Evolutionary conservation across 2,797 vertebrate species (phyloP).

Genomic region (Microchirus variegatus): DNA sequence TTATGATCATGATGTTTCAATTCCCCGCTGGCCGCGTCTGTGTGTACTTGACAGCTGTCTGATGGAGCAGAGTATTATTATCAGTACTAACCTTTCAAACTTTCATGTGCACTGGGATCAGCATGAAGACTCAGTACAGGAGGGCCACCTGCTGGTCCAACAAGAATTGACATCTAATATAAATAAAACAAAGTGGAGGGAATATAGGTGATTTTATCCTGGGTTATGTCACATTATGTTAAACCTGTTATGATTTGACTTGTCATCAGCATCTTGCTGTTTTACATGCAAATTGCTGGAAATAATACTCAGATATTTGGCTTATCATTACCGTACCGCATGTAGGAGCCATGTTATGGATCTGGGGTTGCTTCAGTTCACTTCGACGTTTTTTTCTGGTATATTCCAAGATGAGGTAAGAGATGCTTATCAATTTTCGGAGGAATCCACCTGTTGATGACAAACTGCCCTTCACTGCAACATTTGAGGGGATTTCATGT

Average conservation of each 20-base stretch:
- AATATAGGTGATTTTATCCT: background rate
- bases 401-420: too few relatives aligned
- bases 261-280: background rate
- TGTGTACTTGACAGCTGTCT: conserved; percentile 17
- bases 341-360: too few relatives aligned
- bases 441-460: too few relatives aligned
- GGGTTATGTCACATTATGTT: background rate
- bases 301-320: too few relatives aligned
- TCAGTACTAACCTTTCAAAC: conserved; percentile 12
- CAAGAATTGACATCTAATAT: background rate
- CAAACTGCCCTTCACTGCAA: too few relatives aligned
- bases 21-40: background rate
- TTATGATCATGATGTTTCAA: too few relatives aligned
- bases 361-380: too few relatives aligned
- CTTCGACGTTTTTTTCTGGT: too few relatives aligned
- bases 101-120: conserved; percentile 4
- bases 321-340: too few relatives aligned
- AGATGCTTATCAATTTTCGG: too few relatives aligned
- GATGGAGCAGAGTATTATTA: conserved; percentile 5
- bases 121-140: conserved; percentile 30
- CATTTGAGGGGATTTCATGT: too few relatives aligned
- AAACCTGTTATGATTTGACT: background rate
- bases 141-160: conserved; percentile 70
- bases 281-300: too few relatives aligned
- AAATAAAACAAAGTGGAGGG: background rate